Conservation (phyloP, 2,888 invertebrate genomes). For the Leistus spinibarbis region DNA sequence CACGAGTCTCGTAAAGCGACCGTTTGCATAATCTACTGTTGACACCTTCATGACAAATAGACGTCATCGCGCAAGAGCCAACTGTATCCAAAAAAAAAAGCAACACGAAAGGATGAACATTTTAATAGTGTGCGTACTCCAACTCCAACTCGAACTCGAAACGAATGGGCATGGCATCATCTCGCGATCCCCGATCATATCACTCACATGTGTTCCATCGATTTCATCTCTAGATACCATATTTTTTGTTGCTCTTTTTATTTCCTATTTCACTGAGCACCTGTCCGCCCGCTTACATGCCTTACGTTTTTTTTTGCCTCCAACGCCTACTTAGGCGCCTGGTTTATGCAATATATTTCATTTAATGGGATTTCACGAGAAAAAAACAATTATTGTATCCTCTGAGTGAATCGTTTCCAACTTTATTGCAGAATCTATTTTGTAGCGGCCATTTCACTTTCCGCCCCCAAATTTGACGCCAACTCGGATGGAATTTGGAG, state of each 20-base stretch:
- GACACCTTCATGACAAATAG: slow-evolving; percentile 46
- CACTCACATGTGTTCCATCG: slow-evolving; percentile 16
- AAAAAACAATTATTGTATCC: too few species aligned
- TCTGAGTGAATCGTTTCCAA: too few species aligned
- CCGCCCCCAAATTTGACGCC: neutral
- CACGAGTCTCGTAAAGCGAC: slow-evolving; percentile 30
- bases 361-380: neutral
- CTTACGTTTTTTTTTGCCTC: neutral
- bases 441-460: neutral
- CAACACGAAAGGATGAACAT: neutral
- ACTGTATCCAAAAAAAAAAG: too few species aligned
- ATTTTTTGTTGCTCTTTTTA: neutral
- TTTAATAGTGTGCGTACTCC: neutral
- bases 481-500: slow-evolving; percentile 29
- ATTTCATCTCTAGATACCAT: slow-evolving; percentile 18
- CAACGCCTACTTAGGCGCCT: neutral
- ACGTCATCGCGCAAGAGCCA: slow-evolving; percentile 36
- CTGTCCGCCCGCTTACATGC: neutral
- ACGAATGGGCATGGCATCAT: neutral
- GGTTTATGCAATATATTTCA: neutral
- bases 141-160: neutral
- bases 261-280: neutral
- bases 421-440: too few species aligned
- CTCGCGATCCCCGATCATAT: slow-evolving; percentile 17
- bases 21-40: slow-evolving; percentile 44